A percentile compares a stretch with the other conserved stretches of the same genome.
phyloP scores from a whole-genome alignment of 2,797 vertebrate genomes.

The Xenopus petersii region DNA sequence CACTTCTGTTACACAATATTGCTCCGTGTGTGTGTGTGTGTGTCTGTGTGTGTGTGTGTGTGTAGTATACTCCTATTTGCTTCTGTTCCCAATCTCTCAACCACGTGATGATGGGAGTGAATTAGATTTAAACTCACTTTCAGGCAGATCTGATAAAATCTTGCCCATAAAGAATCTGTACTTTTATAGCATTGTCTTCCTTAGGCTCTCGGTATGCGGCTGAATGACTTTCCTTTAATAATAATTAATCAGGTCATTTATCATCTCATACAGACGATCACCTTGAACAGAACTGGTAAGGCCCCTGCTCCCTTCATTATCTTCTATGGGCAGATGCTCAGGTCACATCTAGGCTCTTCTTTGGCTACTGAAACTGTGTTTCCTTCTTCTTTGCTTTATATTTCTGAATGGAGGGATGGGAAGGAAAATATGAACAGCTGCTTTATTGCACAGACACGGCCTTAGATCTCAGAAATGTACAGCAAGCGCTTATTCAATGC shows the following conservation, averaged over 20 bases:
- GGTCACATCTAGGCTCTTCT: background rate
- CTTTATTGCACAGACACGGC: no score
- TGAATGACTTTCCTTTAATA: constrained; percentile 4
- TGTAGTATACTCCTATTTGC: constrained; percentile 59
- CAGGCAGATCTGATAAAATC: constrained; percentile 68
- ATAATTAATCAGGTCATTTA: no score
- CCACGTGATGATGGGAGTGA: constrained; percentile 83
- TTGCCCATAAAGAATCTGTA: constrained; percentile 64
- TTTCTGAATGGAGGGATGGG: no score
- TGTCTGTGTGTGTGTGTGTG: no score
- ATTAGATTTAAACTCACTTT: constrained; percentile 77
- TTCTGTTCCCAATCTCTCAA: constrained; percentile 74
- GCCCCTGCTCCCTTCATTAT: background rate
- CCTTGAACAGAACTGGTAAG: constrained; percentile 29
- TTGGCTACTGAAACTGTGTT: no score
- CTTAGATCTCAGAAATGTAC: no score
- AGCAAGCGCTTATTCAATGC: no score
- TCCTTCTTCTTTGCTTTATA: no score
- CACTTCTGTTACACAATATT: no score
- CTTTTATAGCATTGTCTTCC: constrained; percentile 62
- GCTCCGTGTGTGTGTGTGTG: no score
- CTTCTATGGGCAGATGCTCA: background rate
- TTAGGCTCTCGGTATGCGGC: constrained; percentile 37
- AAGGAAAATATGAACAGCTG: no score
- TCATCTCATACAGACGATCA: constrained; percentile 25